A percentile compares a stretch with the other conserved stretches of the same genome.
These are phyloP conservation scores for Drosophila helvetica DNA, from an alignment of 2,888 invertebrate genomes.

Conservation along the genomic window DNA sequence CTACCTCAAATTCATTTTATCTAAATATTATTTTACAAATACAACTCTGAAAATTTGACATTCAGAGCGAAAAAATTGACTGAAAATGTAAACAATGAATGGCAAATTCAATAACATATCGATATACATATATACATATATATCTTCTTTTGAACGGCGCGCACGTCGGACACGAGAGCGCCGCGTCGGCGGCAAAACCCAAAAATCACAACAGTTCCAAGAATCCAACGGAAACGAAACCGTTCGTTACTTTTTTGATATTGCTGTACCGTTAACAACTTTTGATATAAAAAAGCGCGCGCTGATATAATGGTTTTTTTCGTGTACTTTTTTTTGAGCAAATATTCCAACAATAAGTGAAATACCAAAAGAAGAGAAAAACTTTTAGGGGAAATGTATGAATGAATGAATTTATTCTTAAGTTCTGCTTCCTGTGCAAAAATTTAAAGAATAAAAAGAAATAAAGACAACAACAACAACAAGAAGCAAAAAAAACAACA, in stretches of 20 bases:
- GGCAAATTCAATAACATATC: too few species aligned
- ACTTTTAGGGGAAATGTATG: constrained; percentile 2
- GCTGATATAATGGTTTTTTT: constrained; percentile 39
- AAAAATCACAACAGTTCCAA: background rate
- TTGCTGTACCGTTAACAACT: constrained; percentile 56
- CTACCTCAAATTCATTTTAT: too few species aligned
- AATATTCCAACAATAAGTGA: constrained; percentile 22
- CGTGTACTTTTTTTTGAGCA: constrained; percentile 24
- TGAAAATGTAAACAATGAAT: too few species aligned
- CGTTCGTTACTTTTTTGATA: background rate
- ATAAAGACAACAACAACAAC: constrained; percentile 12
- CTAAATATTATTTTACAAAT: too few species aligned
- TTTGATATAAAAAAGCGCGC: constrained; percentile 61
- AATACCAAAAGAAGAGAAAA: constrained; percentile 19
- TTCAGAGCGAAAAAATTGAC: too few species aligned
- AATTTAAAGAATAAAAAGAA: constrained; percentile 44
- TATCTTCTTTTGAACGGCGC: too few species aligned
- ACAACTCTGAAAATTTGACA: too few species aligned
- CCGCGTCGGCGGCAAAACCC: constrained; percentile 6
- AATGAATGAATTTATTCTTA: constrained; percentile 26
- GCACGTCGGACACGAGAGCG: background rate
- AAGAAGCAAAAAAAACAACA: constrained; percentile 35
- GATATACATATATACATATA: too few species aligned
- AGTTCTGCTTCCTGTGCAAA: constrained; percentile 28
- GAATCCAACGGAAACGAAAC: constrained; percentile 3